Evolutionary conservation across 2,797 vertebrate species (phyloP), one percentile per base, ranked within the genome.

Genomic region (Huso huso): DNA sequence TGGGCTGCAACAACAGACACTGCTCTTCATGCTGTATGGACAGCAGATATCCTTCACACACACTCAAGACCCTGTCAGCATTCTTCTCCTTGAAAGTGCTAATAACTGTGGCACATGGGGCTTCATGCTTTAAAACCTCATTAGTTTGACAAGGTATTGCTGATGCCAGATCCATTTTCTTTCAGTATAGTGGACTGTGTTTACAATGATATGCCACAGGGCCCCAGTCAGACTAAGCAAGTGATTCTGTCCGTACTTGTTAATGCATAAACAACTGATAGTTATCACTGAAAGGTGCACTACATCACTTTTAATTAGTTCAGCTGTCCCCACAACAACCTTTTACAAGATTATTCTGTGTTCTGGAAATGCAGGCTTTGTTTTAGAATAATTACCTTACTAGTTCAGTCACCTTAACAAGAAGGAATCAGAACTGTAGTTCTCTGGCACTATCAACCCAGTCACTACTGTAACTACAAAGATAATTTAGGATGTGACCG

Each of bases 111-210:
- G 37, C 55, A 58, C 10, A 58, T n/a, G 12, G 15, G 55, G 6
- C 15, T n/a, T 58, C 15, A 13, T 4, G 12, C 55, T n/a, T 58
- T 37, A n/a, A 58, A 11, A 58, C 10, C 37, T 52, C 64, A 65
- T 48, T 18, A 55, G 11, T n/a, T 12, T 83, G 80, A 77, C 81
- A 84, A 75, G 78, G 78, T 76, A 75, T 83, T 85, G 84, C 84
- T 84, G 79, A 81, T 76, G 85, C 81, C 76, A 78, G 71, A 80
- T 82, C 81, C 77, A 84, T 83, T 80, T 82, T 79, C 64, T 77
- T 81, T 83, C 83, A 80, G 81, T 80, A 75, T 71, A 74, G 77
- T 72, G 79, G 75, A 84, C 77, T 80, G 77, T 69, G 74, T 70
- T 80, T 75, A 78, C 78, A 84, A 78, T 79, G 82, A 84, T 81